Evolutionary conservation across 2,888 invertebrate genomes (phyloP).

Genomic region (Zygogramma bicolorata): DNA sequence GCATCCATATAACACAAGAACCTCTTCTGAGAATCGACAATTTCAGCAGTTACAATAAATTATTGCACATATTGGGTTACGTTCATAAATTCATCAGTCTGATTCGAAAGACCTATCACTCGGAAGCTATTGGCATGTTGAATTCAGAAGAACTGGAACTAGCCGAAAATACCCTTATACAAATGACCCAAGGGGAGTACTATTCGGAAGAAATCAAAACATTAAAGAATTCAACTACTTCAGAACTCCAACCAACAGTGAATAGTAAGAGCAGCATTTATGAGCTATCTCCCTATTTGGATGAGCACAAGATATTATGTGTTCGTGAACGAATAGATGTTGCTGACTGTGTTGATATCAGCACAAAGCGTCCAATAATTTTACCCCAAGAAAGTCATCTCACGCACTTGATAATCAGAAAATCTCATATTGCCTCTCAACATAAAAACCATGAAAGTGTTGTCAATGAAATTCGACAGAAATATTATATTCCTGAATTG

Average conservation of each 20-base stretch:
- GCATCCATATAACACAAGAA: not conserved
- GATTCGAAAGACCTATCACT: not conserved
- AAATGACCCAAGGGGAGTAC: not conserved
- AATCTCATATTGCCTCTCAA: not conserved
- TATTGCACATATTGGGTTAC: not conserved
- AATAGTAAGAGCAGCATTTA: not conserved
- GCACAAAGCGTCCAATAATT: conserved; percentile 17
- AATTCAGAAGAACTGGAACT: not conserved
- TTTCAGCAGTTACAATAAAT: not conserved
- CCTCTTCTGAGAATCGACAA: not conserved
- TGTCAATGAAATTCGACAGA: too few species aligned
- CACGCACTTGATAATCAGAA: not conserved
- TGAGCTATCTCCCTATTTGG: conserved; percentile 20
- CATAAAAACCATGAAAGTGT: not conserved
- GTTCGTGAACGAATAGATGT: conserved; percentile 17
- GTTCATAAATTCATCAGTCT: not conserved
- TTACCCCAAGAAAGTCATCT: conserved; percentile 11
- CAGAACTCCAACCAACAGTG: not conserved
- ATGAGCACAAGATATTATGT: conserved; percentile 8
- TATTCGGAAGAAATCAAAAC: not conserved
- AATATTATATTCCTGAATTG: too few species aligned
- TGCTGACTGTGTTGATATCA: not conserved
- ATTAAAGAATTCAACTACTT: too few species aligned
- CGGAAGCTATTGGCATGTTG: not conserved
- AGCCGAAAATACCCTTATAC: not conserved